Evolutionary conservation across 2,797 vertebrate species (phyloP), one percentile per base, ranked within the genome.

Genomic region (Babyrousa celebensis): DNA sequence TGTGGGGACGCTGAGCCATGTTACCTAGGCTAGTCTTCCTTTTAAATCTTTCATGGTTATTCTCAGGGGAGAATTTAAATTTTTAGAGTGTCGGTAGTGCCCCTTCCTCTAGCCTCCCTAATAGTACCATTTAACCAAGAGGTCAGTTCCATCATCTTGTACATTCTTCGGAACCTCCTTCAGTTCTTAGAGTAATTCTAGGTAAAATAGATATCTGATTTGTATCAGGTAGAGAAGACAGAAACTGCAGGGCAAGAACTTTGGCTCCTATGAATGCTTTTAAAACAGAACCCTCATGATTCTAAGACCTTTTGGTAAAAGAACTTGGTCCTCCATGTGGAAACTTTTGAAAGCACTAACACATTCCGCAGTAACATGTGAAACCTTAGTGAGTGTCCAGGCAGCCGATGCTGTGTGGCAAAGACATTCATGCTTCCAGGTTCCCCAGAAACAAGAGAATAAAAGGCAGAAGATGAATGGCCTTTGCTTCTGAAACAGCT

Each of bases 401-500:
- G 65, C 21, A 70, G 68, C 40, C 0, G 1, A 36, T 8, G 52
- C 54, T 52, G 43, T 71, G 62, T 84, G 56, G 56, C 54, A 12
- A 89, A 89, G 67, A 84, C 74, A 54, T 75, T 65, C 43, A 20
- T 77, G 40, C 56, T 25, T 87, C 40, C 63, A 90, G 18, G 27
- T 82, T 91, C 80, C 77, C 92, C 85, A 80, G 75, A 86, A 94
- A 85, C 94, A 70, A 83, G 72, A 89, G 65, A 95, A 88, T 90
- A 96, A 95, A 88, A 97, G 90, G 92, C 77, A 88, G 94, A 94
- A 96, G 96, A 97, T 67, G 82, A 80, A 97, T 92, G 85, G 92
- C 88, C 97, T 97, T 96, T 90, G 92, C 95, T 82, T 96, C 94
- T 63, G 96, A 85, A 96, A 91, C 97, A 97, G 96, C 97, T 97